Conservation (phyloP, 2,113 vertebrate species). For the Cryptomyrus ogoouensis region DNA sequence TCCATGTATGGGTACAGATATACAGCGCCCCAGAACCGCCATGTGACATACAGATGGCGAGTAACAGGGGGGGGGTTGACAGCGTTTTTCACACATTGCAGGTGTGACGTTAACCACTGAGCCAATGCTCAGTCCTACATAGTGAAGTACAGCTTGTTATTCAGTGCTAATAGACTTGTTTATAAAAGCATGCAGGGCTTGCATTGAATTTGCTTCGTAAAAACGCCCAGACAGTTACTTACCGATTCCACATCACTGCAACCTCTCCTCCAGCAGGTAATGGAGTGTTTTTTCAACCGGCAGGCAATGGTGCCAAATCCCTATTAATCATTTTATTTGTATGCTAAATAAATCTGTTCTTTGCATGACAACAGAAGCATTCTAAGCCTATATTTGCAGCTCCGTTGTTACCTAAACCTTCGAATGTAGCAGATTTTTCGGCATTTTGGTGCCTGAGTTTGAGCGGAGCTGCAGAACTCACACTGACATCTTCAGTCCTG, state of each 20-base stretch:
- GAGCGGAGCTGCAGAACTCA: background rate
- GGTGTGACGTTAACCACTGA: background rate
- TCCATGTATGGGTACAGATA: background rate
- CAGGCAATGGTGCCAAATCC: background rate
- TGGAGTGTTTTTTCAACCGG: background rate
- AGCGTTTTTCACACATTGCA: background rate
- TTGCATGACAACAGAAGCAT: background rate
- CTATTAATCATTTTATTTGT: background rate
- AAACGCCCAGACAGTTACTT: background rate
- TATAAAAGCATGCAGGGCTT: background rate
- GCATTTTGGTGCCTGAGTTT: background rate
- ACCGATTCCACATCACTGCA: background rate
- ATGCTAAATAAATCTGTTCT: conserved; percentile 2
- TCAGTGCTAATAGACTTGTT: background rate
- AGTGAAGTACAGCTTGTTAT: background rate
- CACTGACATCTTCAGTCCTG: background rate
- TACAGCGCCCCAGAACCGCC: background rate
- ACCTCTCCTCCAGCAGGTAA: background rate
- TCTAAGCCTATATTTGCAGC: background rate
- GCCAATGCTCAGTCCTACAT: background rate
- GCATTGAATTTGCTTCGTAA: background rate
- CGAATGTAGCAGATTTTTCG: background rate
- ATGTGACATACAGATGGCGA: background rate
- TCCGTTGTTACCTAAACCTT: background rate
- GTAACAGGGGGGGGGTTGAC: background rate